Evolutionary conservation across 2,888 invertebrate genomes (phyloP).

Genomic region (Lycophotia porphyrea): DNA sequence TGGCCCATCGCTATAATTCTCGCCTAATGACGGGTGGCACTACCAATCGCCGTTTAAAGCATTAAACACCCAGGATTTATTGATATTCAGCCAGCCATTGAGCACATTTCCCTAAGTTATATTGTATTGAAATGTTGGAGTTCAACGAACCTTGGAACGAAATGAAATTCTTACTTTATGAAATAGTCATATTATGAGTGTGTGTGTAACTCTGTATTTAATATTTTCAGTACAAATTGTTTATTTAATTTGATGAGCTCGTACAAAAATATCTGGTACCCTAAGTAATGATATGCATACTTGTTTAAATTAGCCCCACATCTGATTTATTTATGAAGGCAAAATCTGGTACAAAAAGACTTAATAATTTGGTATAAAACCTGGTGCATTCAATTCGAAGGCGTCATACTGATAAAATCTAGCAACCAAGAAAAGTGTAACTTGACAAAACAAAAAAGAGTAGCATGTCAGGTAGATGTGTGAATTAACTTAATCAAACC

Average conservation of each 20-base stretch:
- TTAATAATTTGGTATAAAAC: no score
- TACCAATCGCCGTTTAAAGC: slow-evolving; percentile 60
- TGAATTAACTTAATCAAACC: slow-evolving; percentile 4
- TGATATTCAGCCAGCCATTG: slow-evolving; percentile 47
- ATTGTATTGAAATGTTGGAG: slow-evolving; percentile 40
- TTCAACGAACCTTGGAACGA: slow-evolving; percentile 6
- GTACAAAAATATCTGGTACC: no score
- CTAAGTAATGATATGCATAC: no score
- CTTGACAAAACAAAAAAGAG: neutral
- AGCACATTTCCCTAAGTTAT: slow-evolving; percentile 44
- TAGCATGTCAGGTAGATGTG: neutral
- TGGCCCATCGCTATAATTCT: slow-evolving; percentile 60
- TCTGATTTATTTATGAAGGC: no score
- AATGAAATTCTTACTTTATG: no score
- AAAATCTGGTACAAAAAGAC: no score
- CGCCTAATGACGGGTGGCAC: slow-evolving; percentile 60
- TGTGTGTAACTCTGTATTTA: no score
- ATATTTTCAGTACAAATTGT: neutral
- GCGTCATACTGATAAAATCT: neutral
- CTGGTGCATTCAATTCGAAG: neutral
- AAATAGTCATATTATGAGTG: no score
- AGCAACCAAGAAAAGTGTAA: neutral
- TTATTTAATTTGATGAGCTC: no score
- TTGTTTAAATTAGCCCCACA: no score
- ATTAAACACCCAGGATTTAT: slow-evolving; percentile 60